Conservation (phyloP, 2,113 vertebrate genomes). For the Calonectris borealis region DNA sequence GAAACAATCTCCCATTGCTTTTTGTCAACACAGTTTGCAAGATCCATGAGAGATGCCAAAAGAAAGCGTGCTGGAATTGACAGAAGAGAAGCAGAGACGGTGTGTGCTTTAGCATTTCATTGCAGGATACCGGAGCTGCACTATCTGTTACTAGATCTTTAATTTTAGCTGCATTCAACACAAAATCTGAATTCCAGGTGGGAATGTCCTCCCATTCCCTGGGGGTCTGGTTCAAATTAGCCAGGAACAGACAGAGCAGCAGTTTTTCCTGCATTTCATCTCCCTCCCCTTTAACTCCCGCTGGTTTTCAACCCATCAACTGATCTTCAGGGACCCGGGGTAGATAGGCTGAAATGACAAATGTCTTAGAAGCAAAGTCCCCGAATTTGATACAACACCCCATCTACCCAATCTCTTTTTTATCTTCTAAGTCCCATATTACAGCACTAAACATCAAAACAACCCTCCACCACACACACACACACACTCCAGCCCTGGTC, state of each 20-base stretch:
- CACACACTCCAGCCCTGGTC: background rate
- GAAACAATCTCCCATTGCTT: conserved; percentile 33
- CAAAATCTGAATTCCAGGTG: conserved; percentile 53
- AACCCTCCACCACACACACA: background rate
- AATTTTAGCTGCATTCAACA: background rate
- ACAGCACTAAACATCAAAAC: background rate
- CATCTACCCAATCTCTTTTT: background rate
- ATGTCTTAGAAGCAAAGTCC: background rate
- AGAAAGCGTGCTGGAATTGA: conserved; percentile 39
- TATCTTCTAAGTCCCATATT: background rate
- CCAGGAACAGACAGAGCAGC: background rate
- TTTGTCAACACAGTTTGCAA: conserved; percentile 38
- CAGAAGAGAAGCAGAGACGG: background rate
- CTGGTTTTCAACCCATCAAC: background rate
- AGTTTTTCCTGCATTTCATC: background rate
- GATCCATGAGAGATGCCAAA: background rate
- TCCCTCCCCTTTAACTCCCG: background rate
- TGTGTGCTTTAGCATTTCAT: background rate
- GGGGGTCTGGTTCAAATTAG: background rate
- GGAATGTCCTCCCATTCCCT: conserved; percentile 23
- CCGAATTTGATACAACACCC: background rate
- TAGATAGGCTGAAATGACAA: background rate
- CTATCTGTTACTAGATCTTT: background rate
- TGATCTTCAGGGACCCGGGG: background rate
- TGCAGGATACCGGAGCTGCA: background rate